Conservation (phyloP, 2,888 invertebrate genomes). For the Pogonocherus hispidulus region DNA sequence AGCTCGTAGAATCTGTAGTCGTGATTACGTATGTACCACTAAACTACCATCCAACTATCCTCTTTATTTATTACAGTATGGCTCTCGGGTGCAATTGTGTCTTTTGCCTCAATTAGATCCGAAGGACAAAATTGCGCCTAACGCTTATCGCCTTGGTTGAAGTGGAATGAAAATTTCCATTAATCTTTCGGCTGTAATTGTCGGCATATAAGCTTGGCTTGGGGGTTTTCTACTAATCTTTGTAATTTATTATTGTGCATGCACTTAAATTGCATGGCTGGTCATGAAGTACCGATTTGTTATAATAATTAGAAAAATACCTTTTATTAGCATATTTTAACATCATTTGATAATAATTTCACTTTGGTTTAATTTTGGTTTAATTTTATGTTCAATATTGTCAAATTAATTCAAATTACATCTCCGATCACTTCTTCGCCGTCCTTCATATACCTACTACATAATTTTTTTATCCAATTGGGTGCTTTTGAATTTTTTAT, state of each 20-base stretch:
- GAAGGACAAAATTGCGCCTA: neutral
- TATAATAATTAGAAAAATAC: too few species aligned
- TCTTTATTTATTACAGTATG: constrained; percentile 13
- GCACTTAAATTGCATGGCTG: neutral
- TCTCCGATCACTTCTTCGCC: too few species aligned
- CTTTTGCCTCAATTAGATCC: neutral
- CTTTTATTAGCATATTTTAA: too few species aligned
- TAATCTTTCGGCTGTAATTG: neutral
- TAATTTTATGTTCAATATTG: too few species aligned
- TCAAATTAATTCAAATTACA: too few species aligned
- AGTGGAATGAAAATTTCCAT: too few species aligned
- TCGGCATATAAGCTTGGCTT: constrained; percentile 1
- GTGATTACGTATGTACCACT: constrained; percentile 57
- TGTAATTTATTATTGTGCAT: neutral
- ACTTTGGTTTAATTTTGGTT: too few species aligned
- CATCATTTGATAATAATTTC: too few species aligned
- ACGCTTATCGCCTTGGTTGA: constrained; percentile 5
- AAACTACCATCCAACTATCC: neutral
- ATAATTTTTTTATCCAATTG: too few species aligned
- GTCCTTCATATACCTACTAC: too few species aligned
- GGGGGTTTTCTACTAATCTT: neutral
- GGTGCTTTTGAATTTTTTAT: too few species aligned
- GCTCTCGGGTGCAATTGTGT: constrained; percentile 2
- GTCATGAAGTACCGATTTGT: too few species aligned
- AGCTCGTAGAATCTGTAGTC: constrained; percentile 74